Evolutionary conservation across 2,797 vertebrate species (phyloP).

Genomic region (Pangasius larnaudii): DNA sequence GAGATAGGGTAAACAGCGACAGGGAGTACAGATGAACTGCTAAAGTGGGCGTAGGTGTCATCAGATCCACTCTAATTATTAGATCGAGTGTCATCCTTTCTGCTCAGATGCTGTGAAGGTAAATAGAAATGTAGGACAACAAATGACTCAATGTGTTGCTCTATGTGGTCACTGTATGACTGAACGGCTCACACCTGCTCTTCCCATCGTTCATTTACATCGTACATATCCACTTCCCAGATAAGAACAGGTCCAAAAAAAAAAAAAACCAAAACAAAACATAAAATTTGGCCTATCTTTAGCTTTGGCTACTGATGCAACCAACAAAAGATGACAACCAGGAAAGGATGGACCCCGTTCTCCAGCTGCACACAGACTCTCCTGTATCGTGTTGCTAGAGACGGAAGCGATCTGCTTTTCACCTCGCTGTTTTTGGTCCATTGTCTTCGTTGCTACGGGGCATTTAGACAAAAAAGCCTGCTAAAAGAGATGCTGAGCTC

Average conservation of each 20-base stretch:
- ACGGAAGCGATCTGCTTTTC: conserved; percentile 50
- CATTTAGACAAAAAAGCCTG: conserved; percentile 49
- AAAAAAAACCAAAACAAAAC: not conserved
- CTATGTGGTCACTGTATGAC: not conserved
- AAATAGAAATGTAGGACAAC: conserved; percentile 5
- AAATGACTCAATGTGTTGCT: not conserved
- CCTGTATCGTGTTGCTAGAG: conserved; percentile 47
- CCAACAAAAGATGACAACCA: not conserved
- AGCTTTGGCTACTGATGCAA: not conserved
- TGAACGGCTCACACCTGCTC: not conserved
- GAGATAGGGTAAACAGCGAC: conserved; percentile 1
- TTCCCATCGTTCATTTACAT: not conserved
- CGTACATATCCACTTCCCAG: not conserved
- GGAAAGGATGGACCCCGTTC: conserved; percentile 26
- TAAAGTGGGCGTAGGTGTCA: conserved; percentile 11
- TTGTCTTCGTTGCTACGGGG: conserved; percentile 52
- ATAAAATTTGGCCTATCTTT: not conserved
- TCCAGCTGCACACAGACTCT: conserved; percentile 32
- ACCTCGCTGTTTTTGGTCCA: conserved; percentile 45
- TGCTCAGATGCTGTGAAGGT: conserved; percentile 2
- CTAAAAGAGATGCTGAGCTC: conserved; percentile 49
- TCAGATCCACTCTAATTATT: conserved; percentile 20
- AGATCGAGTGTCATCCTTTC: conserved; percentile 20
- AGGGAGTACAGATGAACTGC: not conserved
- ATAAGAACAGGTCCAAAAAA: not conserved